Base-by-base conservation (phyloP, 2,797 vertebrate genomes). In the Anabas testudineus region DNA sequence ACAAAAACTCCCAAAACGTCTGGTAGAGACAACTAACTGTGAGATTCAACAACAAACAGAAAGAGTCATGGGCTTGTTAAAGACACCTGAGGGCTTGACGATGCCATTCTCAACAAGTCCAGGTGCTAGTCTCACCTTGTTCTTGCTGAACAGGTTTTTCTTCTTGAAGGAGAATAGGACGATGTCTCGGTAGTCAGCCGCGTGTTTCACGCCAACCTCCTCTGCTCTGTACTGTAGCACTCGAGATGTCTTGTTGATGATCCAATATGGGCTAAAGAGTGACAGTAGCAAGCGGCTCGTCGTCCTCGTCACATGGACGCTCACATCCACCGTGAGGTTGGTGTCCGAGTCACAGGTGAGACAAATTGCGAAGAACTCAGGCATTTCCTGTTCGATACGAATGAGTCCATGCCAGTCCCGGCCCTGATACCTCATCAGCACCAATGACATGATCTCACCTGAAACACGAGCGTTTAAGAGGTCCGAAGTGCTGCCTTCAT, bases 241-340 rank as follows among this genome's bases (percentile, higher is more conserved):
- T 0, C 97, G 93, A 0, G 94, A 96, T 0, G 97, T 99, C 86
- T 98, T 98, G 89, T 99, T 99, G 91, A 99, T 97, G 57, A 99
- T 94, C 98, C 98, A 99, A 42, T 98, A 99, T 0, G 98, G 97
- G 48, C 97, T 97, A 76, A 95, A 99, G 34, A 99, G 68, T 0
- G 97, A 96, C 36, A 99, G 76, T 57, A 96, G 61, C 67, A 96
- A 52, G 0, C 83, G 92, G 66, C 94, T 90, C 2, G 89, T 67
- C 0, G 73, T 32, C 2, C 48, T 73, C 1, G 85, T 82, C 7
- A 92, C 82, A 0, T 99, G 97, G 2, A 98, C 3, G 9, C 88
- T 93, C 55, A 98, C 48, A 3, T 99, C 96, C 47, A 96, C 78
- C 0, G 89, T 94, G 82, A 95, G 57, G 16, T 0, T 53, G 22